Evolutionary conservation across 2,797 vertebrate species (phyloP).

Genomic region (Mus spretus): DNA sequence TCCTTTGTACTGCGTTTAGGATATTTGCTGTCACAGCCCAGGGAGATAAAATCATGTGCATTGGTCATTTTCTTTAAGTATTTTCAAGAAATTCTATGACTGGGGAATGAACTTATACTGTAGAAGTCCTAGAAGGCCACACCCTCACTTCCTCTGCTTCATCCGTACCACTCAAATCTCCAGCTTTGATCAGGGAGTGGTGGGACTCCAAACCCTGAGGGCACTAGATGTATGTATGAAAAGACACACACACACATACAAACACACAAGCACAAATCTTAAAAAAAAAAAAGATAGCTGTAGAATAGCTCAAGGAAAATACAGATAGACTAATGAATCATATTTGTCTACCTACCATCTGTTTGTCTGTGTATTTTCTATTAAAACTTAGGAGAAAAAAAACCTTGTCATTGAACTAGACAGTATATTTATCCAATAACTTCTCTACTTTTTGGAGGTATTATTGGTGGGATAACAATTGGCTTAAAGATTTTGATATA

Average conservation of each 20-base stretch:
- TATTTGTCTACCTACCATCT: background rate
- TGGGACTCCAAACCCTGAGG: background rate
- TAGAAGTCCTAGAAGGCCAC: background rate
- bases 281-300: background rate
- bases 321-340: background rate
- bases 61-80: background rate
- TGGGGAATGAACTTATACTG: background rate
- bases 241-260: background rate
- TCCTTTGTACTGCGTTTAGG: background rate
- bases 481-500: background rate
- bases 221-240: background rate
- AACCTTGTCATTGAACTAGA: background rate
- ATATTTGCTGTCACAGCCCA: background rate
- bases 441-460: background rate
- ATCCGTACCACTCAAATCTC: background rate
- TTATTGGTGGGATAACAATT: background rate
- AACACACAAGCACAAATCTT: background rate
- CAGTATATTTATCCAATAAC: background rate
- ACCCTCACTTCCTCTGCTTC: background rate
- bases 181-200: background rate
- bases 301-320: background rate
- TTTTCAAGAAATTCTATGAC: constrained; percentile 1
- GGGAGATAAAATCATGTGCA: background rate
- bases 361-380: background rate
- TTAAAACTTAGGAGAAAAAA: background rate